Percentiles rank a stretch among this genome's conserved stretches.
Conservation (phyloP, 2,113 vertebrate species). For the Zosterops borbonicus region DNA sequence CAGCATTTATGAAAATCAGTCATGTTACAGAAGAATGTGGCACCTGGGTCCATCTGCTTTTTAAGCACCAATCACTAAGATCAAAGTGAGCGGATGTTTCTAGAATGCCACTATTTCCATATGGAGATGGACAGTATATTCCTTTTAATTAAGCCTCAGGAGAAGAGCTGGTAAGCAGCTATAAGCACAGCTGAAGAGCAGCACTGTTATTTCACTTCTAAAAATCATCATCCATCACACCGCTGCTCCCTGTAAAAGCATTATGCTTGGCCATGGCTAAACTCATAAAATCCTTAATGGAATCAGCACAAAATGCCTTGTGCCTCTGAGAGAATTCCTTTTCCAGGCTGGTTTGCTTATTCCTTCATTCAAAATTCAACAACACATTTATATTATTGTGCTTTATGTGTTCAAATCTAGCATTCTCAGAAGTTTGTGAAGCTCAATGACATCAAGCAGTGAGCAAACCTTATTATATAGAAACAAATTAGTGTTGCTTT, state of each 20-base stretch:
- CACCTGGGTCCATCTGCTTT: neutral
- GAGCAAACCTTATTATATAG: neutral
- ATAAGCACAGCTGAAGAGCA: neutral
- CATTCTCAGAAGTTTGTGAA: neutral
- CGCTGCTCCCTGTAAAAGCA: neutral
- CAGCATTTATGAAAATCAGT: neutral
- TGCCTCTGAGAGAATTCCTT: neutral
- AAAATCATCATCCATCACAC: neutral
- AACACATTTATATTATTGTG: neutral
- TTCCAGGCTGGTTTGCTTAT: neutral
- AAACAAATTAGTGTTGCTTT: neutral
- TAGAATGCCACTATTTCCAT: neutral
- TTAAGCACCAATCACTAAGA: neutral
- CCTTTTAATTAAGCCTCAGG: slow-evolving; percentile 25
- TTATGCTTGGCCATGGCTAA: neutral
- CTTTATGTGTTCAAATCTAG: neutral
- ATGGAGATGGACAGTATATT: neutral
- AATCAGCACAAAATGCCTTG: neutral
- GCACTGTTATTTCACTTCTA: neutral
- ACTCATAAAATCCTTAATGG: slow-evolving; percentile 21
- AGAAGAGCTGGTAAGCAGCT: slow-evolving; percentile 12
- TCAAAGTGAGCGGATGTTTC: neutral
- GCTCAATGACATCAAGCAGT: neutral
- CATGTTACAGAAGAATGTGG: neutral
- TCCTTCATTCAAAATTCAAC: neutral